Percentiles rank a stretch among this genome's conserved stretches.
phyloP scores from a whole-genome alignment of 2,113 vertebrate species.

The Condylura cristata region DNA sequence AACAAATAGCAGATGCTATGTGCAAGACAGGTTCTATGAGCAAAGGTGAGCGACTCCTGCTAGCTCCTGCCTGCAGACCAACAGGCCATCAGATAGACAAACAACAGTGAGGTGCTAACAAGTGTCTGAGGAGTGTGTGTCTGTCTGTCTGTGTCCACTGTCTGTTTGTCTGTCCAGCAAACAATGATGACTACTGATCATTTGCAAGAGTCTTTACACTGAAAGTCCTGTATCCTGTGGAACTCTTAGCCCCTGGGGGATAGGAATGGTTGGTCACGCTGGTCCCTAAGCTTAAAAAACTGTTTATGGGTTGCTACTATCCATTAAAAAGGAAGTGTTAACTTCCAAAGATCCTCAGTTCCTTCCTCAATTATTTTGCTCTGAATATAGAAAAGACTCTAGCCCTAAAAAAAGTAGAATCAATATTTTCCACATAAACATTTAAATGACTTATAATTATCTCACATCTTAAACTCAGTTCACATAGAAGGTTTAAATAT shows the following conservation, averaged over 20 bases:
- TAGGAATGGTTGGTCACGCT: background rate
- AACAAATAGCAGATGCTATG: background rate
- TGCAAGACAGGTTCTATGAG: rapidly evolving
- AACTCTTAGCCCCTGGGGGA: background rate
- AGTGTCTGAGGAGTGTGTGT: background rate
- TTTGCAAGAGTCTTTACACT: background rate
- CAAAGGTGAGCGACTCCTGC: background rate
- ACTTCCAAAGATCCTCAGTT: conserved; percentile 20
- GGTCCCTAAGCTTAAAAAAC: background rate
- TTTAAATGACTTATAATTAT: background rate
- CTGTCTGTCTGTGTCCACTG: background rate
- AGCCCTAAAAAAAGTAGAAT: background rate
- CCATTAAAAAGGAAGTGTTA: background rate
- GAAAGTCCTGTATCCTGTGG: background rate
- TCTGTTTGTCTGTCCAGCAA: background rate
- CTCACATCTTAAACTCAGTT: background rate
- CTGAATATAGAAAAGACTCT: background rate
- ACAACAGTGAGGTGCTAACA: background rate
- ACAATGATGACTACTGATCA: background rate
- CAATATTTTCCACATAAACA: background rate
- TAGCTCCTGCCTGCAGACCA: rapidly evolving
- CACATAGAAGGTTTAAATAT: background rate
- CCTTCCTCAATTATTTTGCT: conserved; percentile 47
- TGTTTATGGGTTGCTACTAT: background rate
- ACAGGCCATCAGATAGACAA: background rate